phyloP scores from a whole-genome alignment of 2,113 vertebrate species.

The Neogobius melanostomus region DNA sequence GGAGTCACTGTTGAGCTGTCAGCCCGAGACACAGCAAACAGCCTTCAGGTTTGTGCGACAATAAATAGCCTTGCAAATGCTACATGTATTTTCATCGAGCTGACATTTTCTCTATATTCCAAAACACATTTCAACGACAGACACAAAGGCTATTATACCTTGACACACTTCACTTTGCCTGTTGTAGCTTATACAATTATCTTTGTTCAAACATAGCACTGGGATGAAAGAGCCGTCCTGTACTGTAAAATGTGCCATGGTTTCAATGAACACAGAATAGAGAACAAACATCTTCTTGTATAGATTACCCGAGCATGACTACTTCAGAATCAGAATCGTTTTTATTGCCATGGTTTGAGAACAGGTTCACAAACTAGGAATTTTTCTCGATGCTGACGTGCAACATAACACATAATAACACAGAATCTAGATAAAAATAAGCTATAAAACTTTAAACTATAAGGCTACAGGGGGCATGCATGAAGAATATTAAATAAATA shows the following conservation, averaged over 20 bases:
- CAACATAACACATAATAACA: too few relatives aligned
- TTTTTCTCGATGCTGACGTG: too few relatives aligned
- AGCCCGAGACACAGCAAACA: background rate
- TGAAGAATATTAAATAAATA: too few relatives aligned
- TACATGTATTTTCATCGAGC: background rate
- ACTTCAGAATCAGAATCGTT: background rate
- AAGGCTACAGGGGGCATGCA: too few relatives aligned
- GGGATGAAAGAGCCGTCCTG: conserved; percentile 14
- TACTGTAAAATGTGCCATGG: background rate
- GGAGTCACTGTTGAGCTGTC: background rate
- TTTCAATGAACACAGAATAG: conserved; percentile 52
- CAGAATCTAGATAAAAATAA: too few relatives aligned
- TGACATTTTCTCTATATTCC: background rate
- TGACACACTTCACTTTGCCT: conserved; percentile 12
- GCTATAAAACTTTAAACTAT: too few relatives aligned
- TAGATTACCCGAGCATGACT: conserved; percentile 29
- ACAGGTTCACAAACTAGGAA: too few relatives aligned
- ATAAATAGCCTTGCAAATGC: background rate
- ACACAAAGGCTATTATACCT: conserved; percentile 29
- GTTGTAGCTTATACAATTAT: conserved; percentile 34
- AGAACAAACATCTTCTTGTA: conserved; percentile 36
- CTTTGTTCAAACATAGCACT: conserved; percentile 41
- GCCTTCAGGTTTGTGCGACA: background rate
- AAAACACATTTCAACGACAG: background rate
- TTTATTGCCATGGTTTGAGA: too few relatives aligned